Percentiles rank a stretch among this genome's conserved stretches.
Evolutionary conservation across 1,140 invertebrate genomes (phyloP).

Genomic region (Drosophila kanapiae): DNA sequence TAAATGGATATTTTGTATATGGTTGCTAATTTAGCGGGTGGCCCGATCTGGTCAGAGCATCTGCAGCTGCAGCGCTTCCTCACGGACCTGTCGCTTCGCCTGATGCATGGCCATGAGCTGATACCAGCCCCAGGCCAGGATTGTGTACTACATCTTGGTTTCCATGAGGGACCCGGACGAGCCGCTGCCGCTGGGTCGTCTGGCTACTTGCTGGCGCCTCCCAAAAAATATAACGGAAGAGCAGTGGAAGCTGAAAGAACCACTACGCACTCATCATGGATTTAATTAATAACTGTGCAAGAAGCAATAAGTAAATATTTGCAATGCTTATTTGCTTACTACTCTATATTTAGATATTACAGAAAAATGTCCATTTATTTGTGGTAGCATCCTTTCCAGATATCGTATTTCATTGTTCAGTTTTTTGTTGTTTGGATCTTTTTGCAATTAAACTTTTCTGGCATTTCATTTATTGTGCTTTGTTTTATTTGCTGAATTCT

Average conservation of each 20-base stretch:
- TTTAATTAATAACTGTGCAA: too few relatives aligned
- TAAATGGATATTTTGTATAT: background rate
- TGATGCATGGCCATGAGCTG: slow-evolving; percentile 76
- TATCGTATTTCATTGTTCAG: slow-evolving; percentile 4
- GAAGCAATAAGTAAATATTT: too few relatives aligned
- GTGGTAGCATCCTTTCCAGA: background rate
- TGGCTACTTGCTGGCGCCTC: too few relatives aligned
- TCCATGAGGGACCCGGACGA: slow-evolving; percentile 21
- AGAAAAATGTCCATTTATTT: background rate
- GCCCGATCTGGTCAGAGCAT: slow-evolving; percentile 31
- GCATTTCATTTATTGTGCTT: slow-evolving; percentile 23
- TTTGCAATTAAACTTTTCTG: slow-evolving; percentile 47
- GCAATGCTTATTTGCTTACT: too few relatives aligned
- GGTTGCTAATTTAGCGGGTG: slow-evolving; percentile 21
- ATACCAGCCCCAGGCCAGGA: slow-evolving; percentile 72
- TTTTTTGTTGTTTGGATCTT: slow-evolving; percentile 1
- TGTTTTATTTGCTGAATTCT: slow-evolving; percentile 35
- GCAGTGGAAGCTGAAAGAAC: too few relatives aligned
- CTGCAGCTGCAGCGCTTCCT: slow-evolving; percentile 53
- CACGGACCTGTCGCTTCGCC: slow-evolving; percentile 55
- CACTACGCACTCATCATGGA: too few relatives aligned
- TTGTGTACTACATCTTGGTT: slow-evolving; percentile 74
- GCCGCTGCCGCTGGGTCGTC: slow-evolving; percentile 6
- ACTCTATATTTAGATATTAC: background rate
- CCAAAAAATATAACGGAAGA: too few relatives aligned